phyloP scores from a whole-genome alignment of 2,888 invertebrate species.

The Melinopterus prodromus region DNA sequence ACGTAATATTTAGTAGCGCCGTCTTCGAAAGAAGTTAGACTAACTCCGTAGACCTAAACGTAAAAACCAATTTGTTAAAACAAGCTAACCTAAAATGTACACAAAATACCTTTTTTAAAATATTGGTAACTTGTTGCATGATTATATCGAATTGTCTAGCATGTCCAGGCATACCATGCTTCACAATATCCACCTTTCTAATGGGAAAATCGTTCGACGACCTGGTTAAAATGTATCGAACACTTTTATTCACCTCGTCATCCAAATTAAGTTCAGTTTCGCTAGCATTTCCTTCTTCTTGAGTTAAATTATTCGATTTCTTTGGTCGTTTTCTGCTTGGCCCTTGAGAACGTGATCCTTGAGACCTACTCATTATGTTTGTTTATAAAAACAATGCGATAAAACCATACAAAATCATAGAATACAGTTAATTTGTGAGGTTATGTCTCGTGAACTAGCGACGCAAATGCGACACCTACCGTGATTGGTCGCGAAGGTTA shows the following conservation, averaged over 20 bases:
- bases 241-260: slow-evolving; percentile 22
- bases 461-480: background rate
- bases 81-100: background rate
- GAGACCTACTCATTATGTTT: background rate
- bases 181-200: slow-evolving; percentile 13
- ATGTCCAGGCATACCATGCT: background rate
- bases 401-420: background rate
- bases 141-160: slow-evolving; percentile 9
- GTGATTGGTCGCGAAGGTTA: background rate
- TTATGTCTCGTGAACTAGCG: background rate
- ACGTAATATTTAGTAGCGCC: slow-evolving; percentile 11
- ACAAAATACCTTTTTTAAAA: slow-evolving; percentile 10
- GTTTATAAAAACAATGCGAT: background rate
- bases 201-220: slow-evolving; percentile 14
- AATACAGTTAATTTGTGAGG: background rate
- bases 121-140: slow-evolving; percentile 12
- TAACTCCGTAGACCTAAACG: slow-evolving; percentile 17
- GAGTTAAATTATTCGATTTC: slow-evolving; percentile 10
- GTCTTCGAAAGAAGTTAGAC: slow-evolving; percentile 17
- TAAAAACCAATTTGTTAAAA: slow-evolving; percentile 7
- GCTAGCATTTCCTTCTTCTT: background rate
- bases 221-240: slow-evolving; percentile 18
- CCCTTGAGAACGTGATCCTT: background rate
- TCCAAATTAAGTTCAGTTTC: background rate
- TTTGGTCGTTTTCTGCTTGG: background rate